A percentile compares a stretch with the other conserved stretches of the same genome.
phyloP scores from a whole-genome alignment of 2,888 invertebrate genomes.

The Halictus ligatus region DNA sequence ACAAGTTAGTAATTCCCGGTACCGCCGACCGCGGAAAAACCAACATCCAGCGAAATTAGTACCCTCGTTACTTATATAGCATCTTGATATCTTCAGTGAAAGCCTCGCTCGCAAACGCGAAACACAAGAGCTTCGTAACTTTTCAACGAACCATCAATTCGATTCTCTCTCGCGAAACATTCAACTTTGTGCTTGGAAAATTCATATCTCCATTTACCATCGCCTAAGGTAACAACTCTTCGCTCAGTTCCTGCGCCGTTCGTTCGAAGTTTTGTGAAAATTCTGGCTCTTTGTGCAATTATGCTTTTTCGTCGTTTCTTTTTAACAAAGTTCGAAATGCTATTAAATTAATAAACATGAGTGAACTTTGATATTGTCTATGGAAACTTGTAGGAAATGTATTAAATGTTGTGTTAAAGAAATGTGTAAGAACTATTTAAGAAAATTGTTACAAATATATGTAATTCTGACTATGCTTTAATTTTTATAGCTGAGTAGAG shows the following conservation, averaged over 20 bases:
- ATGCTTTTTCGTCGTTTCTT: not conserved
- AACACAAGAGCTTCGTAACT: not conserved
- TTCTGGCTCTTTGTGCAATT: not conserved
- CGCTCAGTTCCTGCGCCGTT: not conserved
- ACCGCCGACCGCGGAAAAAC: slow-evolving; percentile 13
- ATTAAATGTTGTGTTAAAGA: too few species aligned
- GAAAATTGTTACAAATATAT: too few species aligned
- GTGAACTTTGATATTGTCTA: too few species aligned
- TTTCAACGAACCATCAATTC: not conserved
- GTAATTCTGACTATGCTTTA: too few species aligned
- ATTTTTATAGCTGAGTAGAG: too few species aligned
- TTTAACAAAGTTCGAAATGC: not conserved
- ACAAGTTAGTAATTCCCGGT: slow-evolving; percentile 29
- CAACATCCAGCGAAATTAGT: slow-evolving; percentile 35
- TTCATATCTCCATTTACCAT: not conserved
- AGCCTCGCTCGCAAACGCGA: not conserved
- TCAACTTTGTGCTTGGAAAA: not conserved
- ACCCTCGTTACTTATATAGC: slow-evolving; percentile 15
- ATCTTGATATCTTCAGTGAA: not conserved
- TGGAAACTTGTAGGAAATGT: too few species aligned
- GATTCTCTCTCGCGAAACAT: not conserved
- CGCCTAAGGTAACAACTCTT: not conserved
- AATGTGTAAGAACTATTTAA: too few species aligned
- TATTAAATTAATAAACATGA: too few species aligned
- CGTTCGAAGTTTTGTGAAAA: not conserved